Percentiles rank a stretch among this genome's conserved stretches.
phyloP scores from a whole-genome alignment of 2,113 vertebrate species.

The Plecotus auritus region DNA sequence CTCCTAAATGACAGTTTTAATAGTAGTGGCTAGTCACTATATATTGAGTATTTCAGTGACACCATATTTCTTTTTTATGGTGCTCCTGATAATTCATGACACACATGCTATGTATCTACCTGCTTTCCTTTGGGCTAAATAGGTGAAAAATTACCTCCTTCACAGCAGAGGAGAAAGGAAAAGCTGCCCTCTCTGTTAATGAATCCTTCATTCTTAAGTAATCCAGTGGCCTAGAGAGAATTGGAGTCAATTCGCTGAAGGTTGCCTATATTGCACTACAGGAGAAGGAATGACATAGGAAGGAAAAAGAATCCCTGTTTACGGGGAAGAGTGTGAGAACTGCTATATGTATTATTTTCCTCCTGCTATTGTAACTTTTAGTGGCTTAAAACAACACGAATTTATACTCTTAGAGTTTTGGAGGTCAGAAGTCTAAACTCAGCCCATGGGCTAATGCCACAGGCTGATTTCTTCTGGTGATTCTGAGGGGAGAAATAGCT shows the following conservation, averaged over 20 bases:
- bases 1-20: not conserved
- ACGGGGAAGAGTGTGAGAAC: not conserved
- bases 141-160: not conserved
- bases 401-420: not conserved
- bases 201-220: not conserved
- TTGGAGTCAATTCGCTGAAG: not conserved
- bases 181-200: not conserved
- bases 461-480: not conserved
- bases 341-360: not conserved
- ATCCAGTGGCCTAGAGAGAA: not conserved
- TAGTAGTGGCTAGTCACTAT: not conserved
- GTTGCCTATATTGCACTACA: not conserved
- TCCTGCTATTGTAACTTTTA: not conserved
- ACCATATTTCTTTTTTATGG: not conserved
- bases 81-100: not conserved
- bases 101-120: not conserved
- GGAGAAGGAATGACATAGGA: not conserved
- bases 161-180: not conserved
- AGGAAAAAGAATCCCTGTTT: not conserved
- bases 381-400: not conserved
- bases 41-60: not conserved
- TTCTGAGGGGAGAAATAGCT: not conserved
- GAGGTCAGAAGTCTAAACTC: not conserved
- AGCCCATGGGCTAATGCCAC: not conserved
- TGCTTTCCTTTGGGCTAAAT: not conserved